phyloP scores from a whole-genome alignment of 2,113 vertebrate genomes.

The Scopus umbretta region DNA sequence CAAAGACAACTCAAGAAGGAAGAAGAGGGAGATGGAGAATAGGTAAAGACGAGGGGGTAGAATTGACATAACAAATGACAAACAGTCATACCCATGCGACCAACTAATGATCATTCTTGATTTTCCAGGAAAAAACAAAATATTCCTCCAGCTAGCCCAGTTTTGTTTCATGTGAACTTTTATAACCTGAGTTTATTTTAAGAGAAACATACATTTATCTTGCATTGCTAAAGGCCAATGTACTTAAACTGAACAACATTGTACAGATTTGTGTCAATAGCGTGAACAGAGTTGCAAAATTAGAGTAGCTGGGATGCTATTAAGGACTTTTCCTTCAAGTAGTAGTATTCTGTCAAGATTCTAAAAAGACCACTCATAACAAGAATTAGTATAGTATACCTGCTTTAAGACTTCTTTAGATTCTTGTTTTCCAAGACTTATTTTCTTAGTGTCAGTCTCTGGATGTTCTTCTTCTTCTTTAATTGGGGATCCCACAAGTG shows the following conservation, averaged over 20 bases:
- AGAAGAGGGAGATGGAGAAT: neutral
- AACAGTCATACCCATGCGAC: neutral
- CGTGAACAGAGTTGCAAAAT: neutral
- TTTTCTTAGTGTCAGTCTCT: conserved; percentile 62
- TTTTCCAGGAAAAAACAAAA: neutral
- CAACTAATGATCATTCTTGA: neutral
- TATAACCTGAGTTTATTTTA: neutral
- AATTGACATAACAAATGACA: neutral
- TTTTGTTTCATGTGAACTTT: neutral
- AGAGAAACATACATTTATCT: neutral
- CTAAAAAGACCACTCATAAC: neutral
- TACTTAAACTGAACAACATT: neutral
- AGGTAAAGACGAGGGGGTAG: neutral
- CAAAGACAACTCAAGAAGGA: neutral
- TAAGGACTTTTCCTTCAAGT: neutral
- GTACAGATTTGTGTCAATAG: neutral
- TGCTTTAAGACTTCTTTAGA: conserved; percentile 68
- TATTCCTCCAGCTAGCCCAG: neutral
- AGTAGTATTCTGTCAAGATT: neutral
- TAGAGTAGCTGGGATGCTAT: neutral
- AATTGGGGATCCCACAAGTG: conserved; percentile 73
- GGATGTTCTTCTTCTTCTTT: conserved; percentile 80
- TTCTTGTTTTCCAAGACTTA: conserved; percentile 64
- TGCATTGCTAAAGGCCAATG: neutral
- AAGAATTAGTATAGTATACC: conserved; percentile 40